Evolutionary conservation across 2,888 invertebrate genomes (phyloP).

Genomic region (Nomada hirtipes): DNA sequence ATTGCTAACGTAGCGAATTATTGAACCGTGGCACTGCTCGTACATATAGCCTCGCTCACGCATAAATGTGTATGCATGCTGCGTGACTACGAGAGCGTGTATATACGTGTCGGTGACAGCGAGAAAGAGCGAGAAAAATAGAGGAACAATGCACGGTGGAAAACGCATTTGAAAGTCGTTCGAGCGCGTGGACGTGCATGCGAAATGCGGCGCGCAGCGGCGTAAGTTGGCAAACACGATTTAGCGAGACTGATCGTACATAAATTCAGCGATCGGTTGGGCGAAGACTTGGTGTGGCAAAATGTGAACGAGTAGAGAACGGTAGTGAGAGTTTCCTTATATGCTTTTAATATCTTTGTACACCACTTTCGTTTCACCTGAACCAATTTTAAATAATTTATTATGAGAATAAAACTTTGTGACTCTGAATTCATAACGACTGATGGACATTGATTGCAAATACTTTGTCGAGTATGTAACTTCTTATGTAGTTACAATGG

Average conservation of each 20-base stretch:
- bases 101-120: not conserved
- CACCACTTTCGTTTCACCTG: too few relatives aligned
- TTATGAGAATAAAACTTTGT: too few relatives aligned
- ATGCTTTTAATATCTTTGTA: not conserved
- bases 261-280: constrained; percentile 13
- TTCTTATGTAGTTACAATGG: too few relatives aligned
- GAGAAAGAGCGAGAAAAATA: constrained; percentile 37
- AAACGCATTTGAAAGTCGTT: constrained; percentile 66
- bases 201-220: constrained; percentile 45
- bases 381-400: too few relatives aligned
- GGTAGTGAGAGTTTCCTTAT: not conserved
- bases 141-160: constrained; percentile 62
- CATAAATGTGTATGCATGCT: not conserved
- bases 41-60: not conserved
- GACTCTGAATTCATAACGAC: too few relatives aligned
- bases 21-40: constrained; percentile 64
- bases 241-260: constrained; percentile 45
- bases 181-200: constrained; percentile 56
- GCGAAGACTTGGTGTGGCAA: not conserved
- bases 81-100: not conserved
- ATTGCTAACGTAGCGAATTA: constrained; percentile 68
- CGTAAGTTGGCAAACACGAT: constrained; percentile 60
- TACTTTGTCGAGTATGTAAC: too few relatives aligned
- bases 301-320: not conserved
- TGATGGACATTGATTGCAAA: too few relatives aligned